phyloP scores from a whole-genome alignment of 2,888 invertebrate genomes.

The Meteorus colon region DNA sequence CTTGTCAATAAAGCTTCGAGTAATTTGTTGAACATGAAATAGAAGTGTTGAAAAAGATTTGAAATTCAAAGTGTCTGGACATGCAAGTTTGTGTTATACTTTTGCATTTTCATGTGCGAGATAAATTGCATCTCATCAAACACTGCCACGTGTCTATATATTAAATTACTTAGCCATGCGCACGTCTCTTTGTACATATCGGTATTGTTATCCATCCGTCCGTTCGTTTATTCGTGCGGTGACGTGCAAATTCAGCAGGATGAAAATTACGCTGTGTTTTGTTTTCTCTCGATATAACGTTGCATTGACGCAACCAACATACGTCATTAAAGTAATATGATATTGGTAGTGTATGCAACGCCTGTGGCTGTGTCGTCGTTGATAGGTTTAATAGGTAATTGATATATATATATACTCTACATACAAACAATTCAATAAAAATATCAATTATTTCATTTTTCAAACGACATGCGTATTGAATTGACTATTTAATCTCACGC shows the following conservation, averaged over 20 bases:
- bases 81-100: neutral
- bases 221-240: neutral
- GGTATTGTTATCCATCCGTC: slow-evolving; percentile 3
- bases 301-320: slow-evolving; percentile 8
- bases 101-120: neutral
- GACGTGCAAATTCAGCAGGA: neutral
- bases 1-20: no score
- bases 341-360: neutral
- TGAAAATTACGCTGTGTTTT: slow-evolving; percentile 2
- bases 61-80: neutral
- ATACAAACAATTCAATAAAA: neutral
- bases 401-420: neutral
- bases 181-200: neutral
- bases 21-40: no score
- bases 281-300: neutral
- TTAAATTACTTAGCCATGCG: slow-evolving; percentile 3
- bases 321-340: slow-evolving; percentile 8
- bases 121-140: neutral
- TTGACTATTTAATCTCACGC: neutral
- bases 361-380: neutral
- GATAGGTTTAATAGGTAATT: neutral
- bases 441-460: no score
- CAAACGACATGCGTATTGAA: neutral
- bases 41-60: no score
- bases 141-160: neutral